Percentiles rank a stretch among this genome's conserved stretches.
These are phyloP conservation scores for Chymomyza costata DNA, from an alignment of 1,140 invertebrate species.

Conservation along the genomic window DNA sequence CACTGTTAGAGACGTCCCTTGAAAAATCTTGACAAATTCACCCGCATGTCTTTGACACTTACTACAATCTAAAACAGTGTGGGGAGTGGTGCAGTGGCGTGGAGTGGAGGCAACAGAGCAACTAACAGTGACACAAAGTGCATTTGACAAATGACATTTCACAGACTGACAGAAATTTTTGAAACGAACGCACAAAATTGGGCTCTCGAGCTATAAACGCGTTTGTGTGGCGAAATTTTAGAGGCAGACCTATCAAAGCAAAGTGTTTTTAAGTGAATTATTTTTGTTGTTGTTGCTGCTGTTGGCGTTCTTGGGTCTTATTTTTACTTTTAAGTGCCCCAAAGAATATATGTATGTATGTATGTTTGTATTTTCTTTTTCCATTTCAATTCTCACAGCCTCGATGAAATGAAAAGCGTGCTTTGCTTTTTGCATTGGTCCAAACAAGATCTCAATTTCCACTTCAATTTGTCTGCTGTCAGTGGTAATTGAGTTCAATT, in stretches of 20 bases:
- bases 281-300: constrained; percentile 29
- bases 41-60: constrained; percentile 68
- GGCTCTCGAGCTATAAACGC: constrained; percentile 16
- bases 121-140: constrained; percentile 64
- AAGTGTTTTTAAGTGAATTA: constrained; percentile 73
- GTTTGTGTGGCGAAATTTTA: constrained; percentile 22
- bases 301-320: constrained; percentile 5
- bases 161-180: constrained; percentile 62
- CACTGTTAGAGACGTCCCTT: too few relatives aligned
- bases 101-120: constrained; percentile 9
- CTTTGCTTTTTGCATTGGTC: constrained; percentile 8
- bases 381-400: not conserved
- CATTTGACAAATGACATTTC: constrained; percentile 73
- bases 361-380: not conserved
- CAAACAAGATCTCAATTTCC: constrained; percentile 74
- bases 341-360: constrained; percentile 42
- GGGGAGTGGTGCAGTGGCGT: not conserved
- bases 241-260: constrained; percentile 45
- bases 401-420: not conserved
- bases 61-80: constrained; percentile 43
- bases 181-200: too few relatives aligned
- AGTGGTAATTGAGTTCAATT: constrained; percentile 75
- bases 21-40: constrained; percentile 59
- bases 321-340: constrained; percentile 14
- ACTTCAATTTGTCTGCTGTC: constrained; percentile 75